Evolutionary conservation across 2,113 vertebrate species (phyloP), one percentile per base, ranked within the genome.

Genomic region (Bubo blakistoni): DNA sequence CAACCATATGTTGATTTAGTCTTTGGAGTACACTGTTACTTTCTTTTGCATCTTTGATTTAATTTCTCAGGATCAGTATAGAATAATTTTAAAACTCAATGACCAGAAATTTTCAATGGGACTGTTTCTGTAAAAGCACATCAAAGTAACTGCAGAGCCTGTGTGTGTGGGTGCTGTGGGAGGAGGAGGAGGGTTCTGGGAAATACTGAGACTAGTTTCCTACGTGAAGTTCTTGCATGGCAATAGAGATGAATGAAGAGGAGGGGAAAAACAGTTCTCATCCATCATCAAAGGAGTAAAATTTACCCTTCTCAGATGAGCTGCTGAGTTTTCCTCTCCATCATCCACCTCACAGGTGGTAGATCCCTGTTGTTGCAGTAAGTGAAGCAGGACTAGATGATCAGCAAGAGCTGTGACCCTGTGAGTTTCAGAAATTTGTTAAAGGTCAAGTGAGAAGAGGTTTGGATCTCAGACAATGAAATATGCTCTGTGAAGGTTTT

Each of bases 401-500:
- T 97, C 86, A 94, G 94, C 70, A 46, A 87, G 57, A 90, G 73
- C 66, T 96, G 88, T 49, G 81, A 91, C 81, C 66, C 55, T 74
- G 24, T 1, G 14, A 76, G 51, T 67, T 94, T 91, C 44, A 58
- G 90, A 95, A 94, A 92, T 52, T 59, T 82, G 36, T 87, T 81
- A 77, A 96, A 96, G 95, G 90, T 95, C 90, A 93, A 92, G 92
- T 25, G 63, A 93, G 94, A 82, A 52, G 58, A 93, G 46, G 18
- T 90, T 92, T 90, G 92, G 80, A 63, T 82, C 54, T 58, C 36
- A 40, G 47, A 49, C 63, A 83, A 36, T 69, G 90, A 96, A 94
- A 87, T 63, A 73, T 49, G 25, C 66, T 54, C 46, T n/a, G 49
- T 30, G 52, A 79, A 40, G n/a, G 38, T 55, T 94, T 87, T 87